Evolutionary conservation across 2,113 vertebrate genomes (phyloP).

Genomic region (Mus pahari): DNA sequence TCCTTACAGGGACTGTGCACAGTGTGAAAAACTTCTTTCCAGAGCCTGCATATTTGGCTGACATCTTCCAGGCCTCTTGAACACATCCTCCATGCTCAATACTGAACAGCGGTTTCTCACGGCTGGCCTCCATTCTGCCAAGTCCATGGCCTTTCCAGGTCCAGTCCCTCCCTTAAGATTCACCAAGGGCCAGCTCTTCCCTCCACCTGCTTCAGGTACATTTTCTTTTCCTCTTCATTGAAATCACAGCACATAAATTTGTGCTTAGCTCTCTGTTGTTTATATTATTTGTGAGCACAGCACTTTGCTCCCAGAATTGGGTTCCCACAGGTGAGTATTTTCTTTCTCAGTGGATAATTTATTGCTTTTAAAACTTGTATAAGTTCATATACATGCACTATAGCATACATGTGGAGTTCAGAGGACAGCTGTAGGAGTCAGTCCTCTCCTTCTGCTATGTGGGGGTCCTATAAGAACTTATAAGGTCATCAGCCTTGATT

Average conservation of each 20-base stretch:
- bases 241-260: neutral
- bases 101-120: constrained; percentile 11
- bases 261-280: neutral
- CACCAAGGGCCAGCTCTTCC: neutral
- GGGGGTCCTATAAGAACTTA: neutral
- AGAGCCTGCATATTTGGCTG: constrained; percentile 63
- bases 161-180: neutral
- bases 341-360: neutral
- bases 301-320: neutral
- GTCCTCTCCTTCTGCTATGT: neutral
- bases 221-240: neutral
- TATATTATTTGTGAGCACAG: constrained; percentile 15
- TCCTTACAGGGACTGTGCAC: neutral
- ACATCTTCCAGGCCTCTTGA: constrained; percentile 44
- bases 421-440: neutral
- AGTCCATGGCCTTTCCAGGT: neutral
- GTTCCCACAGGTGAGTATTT: neutral
- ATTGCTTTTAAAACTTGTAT: neutral
- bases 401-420: neutral
- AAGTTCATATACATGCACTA: neutral
- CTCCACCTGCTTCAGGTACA: neutral
- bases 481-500: neutral
- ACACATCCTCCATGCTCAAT: constrained; percentile 52
- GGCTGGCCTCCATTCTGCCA: neutral
- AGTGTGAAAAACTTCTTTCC: constrained; percentile 31